Evolutionary conservation across 2,888 invertebrate genomes (phyloP).

Genomic region (Elegia similella): DNA sequence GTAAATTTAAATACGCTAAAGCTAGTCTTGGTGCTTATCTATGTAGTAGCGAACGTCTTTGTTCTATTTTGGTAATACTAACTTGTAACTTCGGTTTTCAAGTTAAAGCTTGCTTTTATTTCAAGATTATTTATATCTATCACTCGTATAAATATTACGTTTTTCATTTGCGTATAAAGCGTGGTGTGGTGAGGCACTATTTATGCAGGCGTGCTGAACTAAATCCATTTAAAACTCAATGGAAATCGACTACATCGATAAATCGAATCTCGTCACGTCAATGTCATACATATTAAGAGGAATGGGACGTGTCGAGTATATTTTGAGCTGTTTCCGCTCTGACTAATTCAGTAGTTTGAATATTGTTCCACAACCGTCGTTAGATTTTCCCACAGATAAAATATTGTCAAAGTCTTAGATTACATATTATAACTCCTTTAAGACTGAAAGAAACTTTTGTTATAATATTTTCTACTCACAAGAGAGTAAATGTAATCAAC

Average conservation of each 20-base stretch:
- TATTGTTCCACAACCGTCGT: neutral
- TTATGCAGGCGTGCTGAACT: conserved; percentile 1
- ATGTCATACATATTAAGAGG: conserved; percentile 9
- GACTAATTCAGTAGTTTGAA: neutral
- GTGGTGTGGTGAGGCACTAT: neutral
- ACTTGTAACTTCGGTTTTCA: too few relatives aligned
- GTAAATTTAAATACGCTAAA: conserved; percentile 7
- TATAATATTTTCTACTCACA: too few relatives aligned
- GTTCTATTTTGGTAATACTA: neutral
- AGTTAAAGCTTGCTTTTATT: too few relatives aligned
- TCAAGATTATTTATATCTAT: too few relatives aligned
- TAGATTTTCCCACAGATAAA: too few relatives aligned
- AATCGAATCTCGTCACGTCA: conserved; percentile 7
- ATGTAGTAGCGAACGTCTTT: neutral
- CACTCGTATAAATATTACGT: too few relatives aligned
- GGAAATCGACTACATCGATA: neutral
- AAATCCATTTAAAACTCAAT: conserved; percentile 1
- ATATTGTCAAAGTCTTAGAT: too few relatives aligned
- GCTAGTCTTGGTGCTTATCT: conserved; percentile 1
- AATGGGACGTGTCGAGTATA: conserved; percentile 1
- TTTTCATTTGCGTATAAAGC: neutral
- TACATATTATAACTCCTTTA: too few relatives aligned
- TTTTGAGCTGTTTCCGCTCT: neutral
- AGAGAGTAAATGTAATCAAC: too few relatives aligned
- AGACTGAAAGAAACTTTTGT: too few relatives aligned